Evolutionary conservation across 1,140 invertebrate species (phyloP).

Genomic region (Eciton burchellii): DNA sequence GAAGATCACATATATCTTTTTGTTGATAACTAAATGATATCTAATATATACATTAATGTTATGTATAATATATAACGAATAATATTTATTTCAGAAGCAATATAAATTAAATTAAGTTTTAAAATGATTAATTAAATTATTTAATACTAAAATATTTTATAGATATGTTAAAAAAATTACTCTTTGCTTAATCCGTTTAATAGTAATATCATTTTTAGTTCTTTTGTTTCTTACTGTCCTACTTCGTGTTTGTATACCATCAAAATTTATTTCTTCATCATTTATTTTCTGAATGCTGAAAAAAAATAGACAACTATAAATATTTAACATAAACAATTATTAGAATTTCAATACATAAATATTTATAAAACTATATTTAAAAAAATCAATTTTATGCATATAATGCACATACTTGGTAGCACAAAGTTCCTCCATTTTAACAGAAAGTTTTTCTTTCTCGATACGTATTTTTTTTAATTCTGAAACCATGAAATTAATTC

Average conservation of each 20-base stretch:
- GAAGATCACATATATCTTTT: neutral
- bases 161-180: constrained; percentile 18
- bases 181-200: neutral
- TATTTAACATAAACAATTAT: neutral
- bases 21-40: neutral
- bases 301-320: constrained; percentile 5
- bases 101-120: neutral
- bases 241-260: constrained; percentile 43
- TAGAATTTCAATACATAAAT: neutral
- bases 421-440: neutral
- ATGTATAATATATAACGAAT: neutral
- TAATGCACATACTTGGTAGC: constrained; percentile 12
- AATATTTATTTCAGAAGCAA: constrained; percentile 7
- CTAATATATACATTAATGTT: constrained; percentile 1
- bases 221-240: constrained; percentile 1
- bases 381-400: neutral
- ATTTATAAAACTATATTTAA: neutral
- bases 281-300: constrained; percentile 33
- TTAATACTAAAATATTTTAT: neutral
- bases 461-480: constrained; percentile 32
- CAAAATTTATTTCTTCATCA: neutral
- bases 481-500: constrained; percentile 21
- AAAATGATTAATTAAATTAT: neutral
- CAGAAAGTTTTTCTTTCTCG: neutral
- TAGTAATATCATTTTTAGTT: neutral